Evolutionary conservation across 2,797 vertebrate genomes (phyloP).

Genomic region (Sebastes goodei): DNA sequence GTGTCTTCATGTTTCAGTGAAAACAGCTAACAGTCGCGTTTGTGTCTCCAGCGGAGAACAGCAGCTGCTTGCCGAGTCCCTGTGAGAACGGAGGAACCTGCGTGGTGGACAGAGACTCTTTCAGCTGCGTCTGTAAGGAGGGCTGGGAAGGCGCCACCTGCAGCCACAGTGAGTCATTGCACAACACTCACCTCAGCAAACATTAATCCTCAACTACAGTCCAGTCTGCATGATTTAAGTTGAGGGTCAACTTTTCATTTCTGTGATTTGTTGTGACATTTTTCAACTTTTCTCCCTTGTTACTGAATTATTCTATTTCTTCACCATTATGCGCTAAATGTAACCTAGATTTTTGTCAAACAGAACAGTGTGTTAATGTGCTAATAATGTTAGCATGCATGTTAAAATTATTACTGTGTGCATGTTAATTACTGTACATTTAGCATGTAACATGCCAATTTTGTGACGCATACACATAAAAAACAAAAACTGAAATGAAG

Average conservation of each 20-base stretch:
- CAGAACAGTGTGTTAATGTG: not conserved
- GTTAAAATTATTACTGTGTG: not conserved
- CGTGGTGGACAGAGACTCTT: slow-evolving; percentile 87
- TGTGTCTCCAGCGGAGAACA: slow-evolving; percentile 86
- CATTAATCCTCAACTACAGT: not conserved
- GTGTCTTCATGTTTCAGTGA: fast-evolving
- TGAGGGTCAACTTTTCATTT: too few species aligned
- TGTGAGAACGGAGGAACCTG: slow-evolving; percentile 94
- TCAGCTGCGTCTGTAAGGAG: slow-evolving; percentile 94
- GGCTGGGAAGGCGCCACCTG: slow-evolving; percentile 93
- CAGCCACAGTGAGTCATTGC: slow-evolving; percentile 90
- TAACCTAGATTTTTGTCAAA: too few species aligned
- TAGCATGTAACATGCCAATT: not conserved
- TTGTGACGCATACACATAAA: not conserved
- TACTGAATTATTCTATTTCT: too few species aligned
- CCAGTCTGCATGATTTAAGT: not conserved
- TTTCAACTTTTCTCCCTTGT: too few species aligned
- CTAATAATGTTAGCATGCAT: not conserved
- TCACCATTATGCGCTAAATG: too few species aligned
- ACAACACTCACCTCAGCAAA: not conserved
- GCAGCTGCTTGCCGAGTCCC: slow-evolving; percentile 91
- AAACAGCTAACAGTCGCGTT: not conserved
- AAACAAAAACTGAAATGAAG: not conserved
- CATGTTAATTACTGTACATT: not conserved
- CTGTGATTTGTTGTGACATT: too few species aligned